Conservation (phyloP, 2,113 vertebrate species). For the Hydropotes inermis region DNA sequence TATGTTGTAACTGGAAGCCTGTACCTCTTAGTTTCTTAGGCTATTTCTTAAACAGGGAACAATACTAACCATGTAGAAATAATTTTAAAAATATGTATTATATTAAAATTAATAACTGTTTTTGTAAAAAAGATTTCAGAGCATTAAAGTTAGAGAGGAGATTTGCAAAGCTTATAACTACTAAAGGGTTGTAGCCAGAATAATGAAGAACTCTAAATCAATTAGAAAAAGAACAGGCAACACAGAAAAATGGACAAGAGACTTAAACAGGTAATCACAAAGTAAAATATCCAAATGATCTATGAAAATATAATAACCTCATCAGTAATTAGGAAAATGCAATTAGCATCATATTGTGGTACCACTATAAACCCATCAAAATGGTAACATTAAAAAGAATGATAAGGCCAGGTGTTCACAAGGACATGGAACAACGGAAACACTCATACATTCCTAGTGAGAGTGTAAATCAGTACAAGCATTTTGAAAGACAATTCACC, state of each 20-base stretch:
- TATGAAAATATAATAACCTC: background rate
- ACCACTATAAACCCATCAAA: background rate
- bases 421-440: background rate
- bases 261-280: background rate
- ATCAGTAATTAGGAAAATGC: background rate
- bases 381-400: background rate
- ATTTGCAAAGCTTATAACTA: background rate
- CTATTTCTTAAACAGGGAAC: background rate
- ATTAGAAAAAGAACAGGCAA: background rate
- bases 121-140: constrained; percentile 7
- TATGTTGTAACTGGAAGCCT: background rate
- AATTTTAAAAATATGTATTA: background rate
- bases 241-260: background rate
- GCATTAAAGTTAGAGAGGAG: background rate
- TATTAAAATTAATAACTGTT: background rate
- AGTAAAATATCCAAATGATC: background rate
- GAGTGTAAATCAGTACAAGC: background rate
- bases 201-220: background rate
- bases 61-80: background rate
- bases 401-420: background rate
- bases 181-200: background rate
- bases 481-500: background rate
- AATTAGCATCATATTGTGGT: background rate
- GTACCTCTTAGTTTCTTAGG: background rate
- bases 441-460: background rate